Conservation (phyloP, 1,140 invertebrate species). For the Bombus sibiricus region DNA sequence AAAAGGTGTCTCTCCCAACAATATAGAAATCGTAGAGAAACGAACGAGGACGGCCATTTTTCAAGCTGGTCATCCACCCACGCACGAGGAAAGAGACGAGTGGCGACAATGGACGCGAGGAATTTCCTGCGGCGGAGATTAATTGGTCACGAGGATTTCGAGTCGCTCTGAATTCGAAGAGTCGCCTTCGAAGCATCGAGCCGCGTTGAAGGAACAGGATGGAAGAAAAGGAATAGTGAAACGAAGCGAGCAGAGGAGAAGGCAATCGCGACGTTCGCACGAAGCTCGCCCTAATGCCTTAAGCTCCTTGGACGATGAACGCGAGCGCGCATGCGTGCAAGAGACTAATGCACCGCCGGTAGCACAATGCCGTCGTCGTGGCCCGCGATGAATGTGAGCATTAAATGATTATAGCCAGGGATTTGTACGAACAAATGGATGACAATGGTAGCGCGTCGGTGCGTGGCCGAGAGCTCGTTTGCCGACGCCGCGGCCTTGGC, state of each 20-base stretch:
- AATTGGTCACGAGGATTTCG: conserved; percentile 73
- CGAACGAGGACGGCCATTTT: conserved; percentile 39
- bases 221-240: not conserved
- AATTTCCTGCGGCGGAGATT: conserved; percentile 72
- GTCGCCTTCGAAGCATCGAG: not conserved
- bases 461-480: conserved; percentile 44
- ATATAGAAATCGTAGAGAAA: not conserved
- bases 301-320: conserved; percentile 72
- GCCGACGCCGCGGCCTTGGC: conserved; percentile 25
- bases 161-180: conserved; percentile 50
- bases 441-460: conserved; percentile 68
- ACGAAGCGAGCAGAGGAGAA: not conserved
- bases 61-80: conserved; percentile 44
- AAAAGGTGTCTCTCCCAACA: not conserved
- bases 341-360: conserved; percentile 68
- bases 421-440: conserved; percentile 75
- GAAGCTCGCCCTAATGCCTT: conserved; percentile 67
- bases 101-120: conserved; percentile 58
- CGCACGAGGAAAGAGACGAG: conserved; percentile 20
- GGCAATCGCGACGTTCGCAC: conserved; percentile 57
- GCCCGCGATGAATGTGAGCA: conserved; percentile 74
- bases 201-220: not conserved
- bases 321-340: conserved; percentile 74
- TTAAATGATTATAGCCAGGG: conserved; percentile 75
- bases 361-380: conserved; percentile 67